Evolutionary conservation across 2,797 vertebrate genomes (phyloP), one percentile per base, ranked within the genome.

Genomic region (Rhinophrynus dorsalis): DNA sequence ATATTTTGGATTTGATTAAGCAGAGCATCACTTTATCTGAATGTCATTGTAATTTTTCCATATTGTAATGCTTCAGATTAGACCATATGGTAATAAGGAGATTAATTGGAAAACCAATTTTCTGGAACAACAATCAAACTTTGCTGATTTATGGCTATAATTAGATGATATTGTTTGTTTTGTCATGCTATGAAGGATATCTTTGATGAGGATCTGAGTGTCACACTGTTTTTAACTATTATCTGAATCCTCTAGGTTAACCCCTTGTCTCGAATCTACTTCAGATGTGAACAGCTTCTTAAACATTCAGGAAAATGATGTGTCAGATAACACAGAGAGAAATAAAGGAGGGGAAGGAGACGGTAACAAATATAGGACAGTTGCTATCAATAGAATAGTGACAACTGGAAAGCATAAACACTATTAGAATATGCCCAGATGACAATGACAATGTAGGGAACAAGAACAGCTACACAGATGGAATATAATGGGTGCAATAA

Each of bases 1-100:
- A 30, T 84, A 80, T 83, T 89, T 86, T 77, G 83, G 79, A 65
- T 81, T 77, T 86, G 65, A 64, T 84, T 84, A 83, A 74, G 74
- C 77, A 79, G 83, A 80, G 71, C 63, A 75, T 81, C 75, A 44
- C 74, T 90, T 81, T 61, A 81, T 84, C 81, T 85, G 77, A 51
- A 75, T 89, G 82, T 82, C 85, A 77, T 79, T 35, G 1, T 83
- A 72, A 74, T 80, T 83, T 72, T 76, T 82, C 75, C 77, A 54
- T 68, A 11, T 62, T 8, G 75, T 76, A 62, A 76, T 4, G 48
- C 68, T 85, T 83, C 79, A 82, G 78, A 82, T 85, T 76, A 78
- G 74, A 85, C 74, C 87, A 86, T 86, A 85, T 78, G 81, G 86
- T 78, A 76, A 63, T 74, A 17, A 76, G 64, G 65, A 67, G 79